Percentiles rank a stretch among this genome's conserved stretches.
Conservation (phyloP, 2,113 vertebrate species). For the Polypterus bichir region DNA sequence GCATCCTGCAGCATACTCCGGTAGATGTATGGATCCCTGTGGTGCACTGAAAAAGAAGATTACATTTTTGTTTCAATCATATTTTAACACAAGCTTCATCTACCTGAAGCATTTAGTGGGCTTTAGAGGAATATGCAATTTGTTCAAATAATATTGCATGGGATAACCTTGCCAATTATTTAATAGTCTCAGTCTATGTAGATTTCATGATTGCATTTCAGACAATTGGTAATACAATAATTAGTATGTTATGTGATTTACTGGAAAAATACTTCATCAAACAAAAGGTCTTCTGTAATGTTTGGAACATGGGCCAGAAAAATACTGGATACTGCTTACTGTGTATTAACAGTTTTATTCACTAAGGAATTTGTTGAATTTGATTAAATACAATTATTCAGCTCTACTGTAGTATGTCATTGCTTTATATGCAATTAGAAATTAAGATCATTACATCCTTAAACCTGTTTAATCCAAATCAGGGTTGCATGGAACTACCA, state of each 20-base stretch:
- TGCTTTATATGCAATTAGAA: no score
- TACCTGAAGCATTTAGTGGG: conserved; percentile 23
- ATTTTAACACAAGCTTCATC: conserved; percentile 26
- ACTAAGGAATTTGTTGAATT: no score
- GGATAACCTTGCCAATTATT: conserved; percentile 27
- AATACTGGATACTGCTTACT: no score
- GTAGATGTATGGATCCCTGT: conserved; percentile 6
- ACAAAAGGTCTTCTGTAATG: no score
- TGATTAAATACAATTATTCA: no score
- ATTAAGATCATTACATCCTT: no score
- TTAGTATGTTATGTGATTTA: conserved; percentile 16
- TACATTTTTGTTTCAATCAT: conserved; percentile 29
- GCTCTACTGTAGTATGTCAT: no score
- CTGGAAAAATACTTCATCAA: no score
- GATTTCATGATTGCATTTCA: conserved; percentile 6
- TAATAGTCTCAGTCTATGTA: neutral
- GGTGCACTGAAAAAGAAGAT: conserved; percentile 17
- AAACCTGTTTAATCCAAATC: no score
- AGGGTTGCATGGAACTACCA: no score
- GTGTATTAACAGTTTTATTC: no score
- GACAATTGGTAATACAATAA: conserved; percentile 15
- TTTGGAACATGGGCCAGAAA: no score
- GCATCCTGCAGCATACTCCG: conserved; percentile 9
- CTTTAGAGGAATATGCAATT: conserved; percentile 27
- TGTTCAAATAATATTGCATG: conserved; percentile 26